Evolutionary conservation across 2,113 vertebrate genomes (phyloP).

Genomic region (Phrynosoma platyrhinos): DNA sequence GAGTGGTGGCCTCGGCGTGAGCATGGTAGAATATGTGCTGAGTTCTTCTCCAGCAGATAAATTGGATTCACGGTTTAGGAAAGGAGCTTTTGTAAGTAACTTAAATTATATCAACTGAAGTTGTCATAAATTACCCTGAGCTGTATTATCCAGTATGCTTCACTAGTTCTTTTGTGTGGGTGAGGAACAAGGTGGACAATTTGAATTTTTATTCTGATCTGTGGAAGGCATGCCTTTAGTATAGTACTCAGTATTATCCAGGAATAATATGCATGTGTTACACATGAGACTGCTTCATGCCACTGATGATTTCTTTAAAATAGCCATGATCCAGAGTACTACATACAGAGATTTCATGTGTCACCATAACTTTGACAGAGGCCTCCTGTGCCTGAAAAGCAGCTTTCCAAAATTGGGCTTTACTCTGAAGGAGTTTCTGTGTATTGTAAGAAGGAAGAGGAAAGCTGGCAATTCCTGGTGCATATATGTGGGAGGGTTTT

Average conservation of each 20-base stretch:
- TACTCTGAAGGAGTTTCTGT: not conserved
- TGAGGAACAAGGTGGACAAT: not conserved
- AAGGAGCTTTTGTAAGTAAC: conserved; percentile 94
- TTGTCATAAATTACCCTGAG: not conserved
- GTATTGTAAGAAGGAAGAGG: not conserved
- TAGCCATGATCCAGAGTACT: not conserved
- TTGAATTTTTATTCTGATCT: not conserved
- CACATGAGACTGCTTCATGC: not conserved
- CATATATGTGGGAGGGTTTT: not conserved
- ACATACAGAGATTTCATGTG: not conserved
- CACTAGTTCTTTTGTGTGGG: not conserved
- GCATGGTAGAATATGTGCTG: conserved; percentile 99
- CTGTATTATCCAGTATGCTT: not conserved
- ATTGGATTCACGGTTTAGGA: conserved; percentile 96
- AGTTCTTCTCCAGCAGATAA: conserved; percentile 99
- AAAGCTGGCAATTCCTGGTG: not conserved
- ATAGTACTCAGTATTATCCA: not conserved
- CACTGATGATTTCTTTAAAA: not conserved
- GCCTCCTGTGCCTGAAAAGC: not conserved
- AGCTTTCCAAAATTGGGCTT: not conserved
- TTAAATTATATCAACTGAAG: not conserved
- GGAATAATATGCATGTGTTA: not conserved
- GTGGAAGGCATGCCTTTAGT: not conserved
- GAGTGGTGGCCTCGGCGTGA: conserved; percentile 96
- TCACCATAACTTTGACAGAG: not conserved